Base-by-base conservation (phyloP, 2,888 invertebrate species). In the Cerastoderma edule region DNA sequence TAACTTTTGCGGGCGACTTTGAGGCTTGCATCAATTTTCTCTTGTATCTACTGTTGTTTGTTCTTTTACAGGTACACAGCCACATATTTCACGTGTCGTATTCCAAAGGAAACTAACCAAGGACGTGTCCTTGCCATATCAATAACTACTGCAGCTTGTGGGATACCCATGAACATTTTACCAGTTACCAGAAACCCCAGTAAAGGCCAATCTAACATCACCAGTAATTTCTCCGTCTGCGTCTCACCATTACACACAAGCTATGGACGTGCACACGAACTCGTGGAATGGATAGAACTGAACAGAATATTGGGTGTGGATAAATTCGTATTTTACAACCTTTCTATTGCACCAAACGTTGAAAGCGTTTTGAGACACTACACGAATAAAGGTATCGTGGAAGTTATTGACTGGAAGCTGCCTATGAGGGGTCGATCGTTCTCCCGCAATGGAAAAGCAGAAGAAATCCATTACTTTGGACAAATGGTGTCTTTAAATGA, bases 211-310 rank as follows among this genome's bases (percentile, higher is more conserved):
- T n/a, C n/a, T n/a, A n/a, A n/a, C n/a, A n/a, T n/a, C 53, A 53
- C 53, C 4, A 53, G 53, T 13, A 53, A 53, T 53, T 53, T 53
- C 24, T 27, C 33, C 6, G 35, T 53, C 27, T 53, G 53, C n/a
- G 19, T 53, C 27, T 27, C 27, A 27, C 19, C 53, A 24, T 24
- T 53, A n/a, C 53, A 53, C 27, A 53, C 27, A 24, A 53, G 27
- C n/a, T 53, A 6, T 53, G 27, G n/a, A 13, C 27, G 27, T 27
- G 28, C 44, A 16, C 39, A 54, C 13, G 56, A 27, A 27, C 30
- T 68, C 16, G 67, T 68, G 27, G 56, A 67, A 27, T 67, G 56
- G 67, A 24, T 67, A 19, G 54, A 67, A 39, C 56, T 33, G 39
- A 53, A 53, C 27, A 53, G 3, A 53, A 53, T 53, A 13, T 24